phyloP scores from a whole-genome alignment of 2,888 invertebrate species.

The Alviniconcha strummeri region DNA sequence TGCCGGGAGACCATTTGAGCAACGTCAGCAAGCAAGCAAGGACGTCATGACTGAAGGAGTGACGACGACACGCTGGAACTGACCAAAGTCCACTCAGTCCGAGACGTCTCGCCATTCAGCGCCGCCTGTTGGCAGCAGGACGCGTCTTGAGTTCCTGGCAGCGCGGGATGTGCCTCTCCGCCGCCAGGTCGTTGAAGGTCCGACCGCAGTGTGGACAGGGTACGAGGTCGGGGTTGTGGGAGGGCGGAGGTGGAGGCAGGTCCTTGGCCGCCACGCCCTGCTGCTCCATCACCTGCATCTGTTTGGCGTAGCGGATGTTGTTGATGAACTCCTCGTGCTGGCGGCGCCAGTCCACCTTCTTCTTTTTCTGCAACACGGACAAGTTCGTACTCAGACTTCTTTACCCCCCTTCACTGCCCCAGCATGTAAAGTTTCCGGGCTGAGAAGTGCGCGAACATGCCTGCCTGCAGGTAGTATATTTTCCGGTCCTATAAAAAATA shows the following conservation, averaged over 20 bases:
- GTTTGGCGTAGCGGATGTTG: conserved; percentile 68
- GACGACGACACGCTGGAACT: too few species aligned
- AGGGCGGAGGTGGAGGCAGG: conserved; percentile 79
- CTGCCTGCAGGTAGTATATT: too few species aligned
- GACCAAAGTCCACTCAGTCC: too few species aligned
- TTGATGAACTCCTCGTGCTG: conserved; percentile 69
- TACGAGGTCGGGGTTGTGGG: conserved; percentile 91
- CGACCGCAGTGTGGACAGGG: conserved; percentile 91
- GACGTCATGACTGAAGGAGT: too few species aligned
- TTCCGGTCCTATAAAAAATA: too few species aligned
- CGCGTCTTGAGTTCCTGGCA: conserved; percentile 82
- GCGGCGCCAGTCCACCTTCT: conserved; percentile 67
- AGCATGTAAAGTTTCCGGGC: too few species aligned
- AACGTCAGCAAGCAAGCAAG: too few species aligned
- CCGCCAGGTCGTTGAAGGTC: conserved; percentile 85
- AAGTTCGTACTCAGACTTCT: neutral
- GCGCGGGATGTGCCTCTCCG: conserved; percentile 93
- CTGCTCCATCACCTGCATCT: conserved; percentile 63
- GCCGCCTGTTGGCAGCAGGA: conserved; percentile 45
- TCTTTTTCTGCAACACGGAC: conserved; percentile 34
- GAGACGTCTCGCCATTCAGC: neutral
- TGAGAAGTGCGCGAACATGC: too few species aligned
- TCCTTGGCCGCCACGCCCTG: conserved; percentile 89
- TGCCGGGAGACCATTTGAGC: too few species aligned
- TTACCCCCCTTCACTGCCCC: too few species aligned